Evolutionary conservation across 2,113 vertebrate species (phyloP).

Genomic region (Pogona vitticeps): DNA sequence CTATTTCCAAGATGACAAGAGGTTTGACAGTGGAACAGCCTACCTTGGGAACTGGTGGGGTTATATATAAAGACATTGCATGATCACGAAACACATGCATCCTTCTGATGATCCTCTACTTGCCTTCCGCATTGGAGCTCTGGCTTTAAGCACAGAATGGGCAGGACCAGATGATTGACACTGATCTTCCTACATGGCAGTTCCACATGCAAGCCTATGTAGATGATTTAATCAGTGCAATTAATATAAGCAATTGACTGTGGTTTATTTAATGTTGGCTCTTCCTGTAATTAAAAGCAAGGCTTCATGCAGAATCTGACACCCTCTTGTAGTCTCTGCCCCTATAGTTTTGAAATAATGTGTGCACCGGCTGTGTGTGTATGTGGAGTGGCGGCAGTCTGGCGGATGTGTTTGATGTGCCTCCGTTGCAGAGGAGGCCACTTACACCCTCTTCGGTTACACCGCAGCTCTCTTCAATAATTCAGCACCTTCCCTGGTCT

Average conservation of each 20-base stretch:
- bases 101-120: too few species aligned
- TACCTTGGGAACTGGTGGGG: too few species aligned
- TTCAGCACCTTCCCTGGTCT: conserved; percentile 34
- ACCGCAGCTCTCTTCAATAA: conserved; percentile 51
- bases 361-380: background rate
- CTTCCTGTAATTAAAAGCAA: background rate
- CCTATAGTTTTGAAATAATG: too few species aligned
- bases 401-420: background rate
- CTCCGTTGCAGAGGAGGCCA: background rate
- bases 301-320: background rate
- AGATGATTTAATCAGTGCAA: background rate
- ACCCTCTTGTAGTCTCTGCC: fast-evolving
- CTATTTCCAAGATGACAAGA: too few species aligned
- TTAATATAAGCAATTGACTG: background rate
- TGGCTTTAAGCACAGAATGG: background rate
- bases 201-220: background rate
- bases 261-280: background rate
- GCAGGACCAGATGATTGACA: background rate
- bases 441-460: conserved; percentile 10
- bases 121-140: too few species aligned
- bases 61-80: too few species aligned
- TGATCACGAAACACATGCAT: too few species aligned
- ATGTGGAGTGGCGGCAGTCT: background rate
- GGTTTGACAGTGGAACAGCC: too few species aligned
- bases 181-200: too few species aligned